These are phyloP conservation scores for Columba guinea DNA, from an alignment of 2,797 vertebrate genomes.

Conservation along the genomic window DNA sequence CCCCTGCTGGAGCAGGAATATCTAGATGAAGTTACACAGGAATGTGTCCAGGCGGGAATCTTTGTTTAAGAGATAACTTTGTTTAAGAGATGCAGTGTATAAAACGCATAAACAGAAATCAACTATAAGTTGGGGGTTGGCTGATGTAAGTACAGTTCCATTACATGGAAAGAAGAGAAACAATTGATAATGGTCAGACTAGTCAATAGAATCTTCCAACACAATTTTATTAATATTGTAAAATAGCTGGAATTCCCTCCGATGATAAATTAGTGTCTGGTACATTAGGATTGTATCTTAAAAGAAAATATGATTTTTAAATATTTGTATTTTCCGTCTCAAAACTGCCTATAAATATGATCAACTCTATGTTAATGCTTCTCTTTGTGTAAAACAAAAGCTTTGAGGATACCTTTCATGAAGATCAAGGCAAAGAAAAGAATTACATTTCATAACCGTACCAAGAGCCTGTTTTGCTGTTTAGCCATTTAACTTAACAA, in stretches of 20 bases:
- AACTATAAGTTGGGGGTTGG: background rate
- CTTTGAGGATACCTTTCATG: background rate
- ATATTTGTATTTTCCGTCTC: background rate
- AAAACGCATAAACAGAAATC: background rate
- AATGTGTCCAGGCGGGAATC: background rate
- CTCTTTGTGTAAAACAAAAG: background rate
- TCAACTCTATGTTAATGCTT: background rate
- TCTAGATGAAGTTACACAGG: no score
- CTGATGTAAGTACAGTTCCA: background rate
- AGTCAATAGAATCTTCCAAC: background rate
- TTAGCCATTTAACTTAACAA: background rate
- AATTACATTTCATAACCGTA: background rate
- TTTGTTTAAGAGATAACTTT: background rate
- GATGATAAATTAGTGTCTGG: background rate
- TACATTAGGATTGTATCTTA: background rate
- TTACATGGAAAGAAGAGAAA: background rate
- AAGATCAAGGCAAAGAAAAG: background rate
- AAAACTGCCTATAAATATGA: constrained; percentile 10
- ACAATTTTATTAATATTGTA: background rate
- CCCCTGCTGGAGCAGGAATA: no score
- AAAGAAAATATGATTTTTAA: background rate
- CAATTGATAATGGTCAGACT: background rate
- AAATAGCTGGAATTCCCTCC: background rate
- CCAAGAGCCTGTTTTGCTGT: background rate
- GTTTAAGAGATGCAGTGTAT: background rate